A percentile compares a stretch with the other conserved stretches of the same genome.
phyloP scores from a whole-genome alignment of 2,888 invertebrate species.

The Epiperipatus broadwayi region DNA sequence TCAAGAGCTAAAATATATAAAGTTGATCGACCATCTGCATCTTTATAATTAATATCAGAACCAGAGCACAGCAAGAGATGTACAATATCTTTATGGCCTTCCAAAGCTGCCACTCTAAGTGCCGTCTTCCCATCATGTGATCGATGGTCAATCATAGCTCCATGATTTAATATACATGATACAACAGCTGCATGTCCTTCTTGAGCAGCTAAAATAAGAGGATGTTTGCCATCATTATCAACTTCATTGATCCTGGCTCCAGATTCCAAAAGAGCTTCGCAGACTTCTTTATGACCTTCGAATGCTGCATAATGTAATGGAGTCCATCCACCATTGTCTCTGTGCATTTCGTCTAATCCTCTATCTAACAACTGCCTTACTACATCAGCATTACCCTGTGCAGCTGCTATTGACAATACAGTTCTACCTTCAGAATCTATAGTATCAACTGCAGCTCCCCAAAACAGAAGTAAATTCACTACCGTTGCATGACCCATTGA shows the following conservation, averaged over 20 bases:
- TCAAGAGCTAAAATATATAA: conserved; percentile 75
- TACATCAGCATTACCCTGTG: conserved; percentile 43
- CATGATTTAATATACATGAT: conserved; percentile 48
- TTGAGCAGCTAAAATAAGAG: conserved; percentile 68
- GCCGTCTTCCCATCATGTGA: conserved; percentile 64
- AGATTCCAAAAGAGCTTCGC: conserved; percentile 58
- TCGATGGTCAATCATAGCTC: conserved; percentile 60
- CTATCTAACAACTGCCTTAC: conserved; percentile 70
- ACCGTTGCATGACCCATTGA: conserved; percentile 75
- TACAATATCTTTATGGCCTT: conserved; percentile 55
- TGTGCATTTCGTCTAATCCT: conserved; percentile 39
- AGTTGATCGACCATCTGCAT: conserved; percentile 77
- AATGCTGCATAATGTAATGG: conserved; percentile 89
- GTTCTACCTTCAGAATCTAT: conserved; percentile 87
- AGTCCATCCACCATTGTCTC: conserved; percentile 89
- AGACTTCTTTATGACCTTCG: conserved; percentile 68
- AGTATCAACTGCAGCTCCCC: conserved; percentile 85
- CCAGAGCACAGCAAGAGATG: conserved; percentile 47
- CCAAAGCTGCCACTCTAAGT: conserved; percentile 48
- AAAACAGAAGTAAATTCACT: conserved; percentile 65
- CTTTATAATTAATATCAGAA: conserved; percentile 67
- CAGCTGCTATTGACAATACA: conserved; percentile 36
- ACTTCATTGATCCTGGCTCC: conserved; percentile 71
- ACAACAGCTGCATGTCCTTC: conserved; percentile 56
- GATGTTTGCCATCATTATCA: conserved; percentile 75